phyloP scores from a whole-genome alignment of 2,797 vertebrate species.

The Heterohyrax brucei region DNA sequence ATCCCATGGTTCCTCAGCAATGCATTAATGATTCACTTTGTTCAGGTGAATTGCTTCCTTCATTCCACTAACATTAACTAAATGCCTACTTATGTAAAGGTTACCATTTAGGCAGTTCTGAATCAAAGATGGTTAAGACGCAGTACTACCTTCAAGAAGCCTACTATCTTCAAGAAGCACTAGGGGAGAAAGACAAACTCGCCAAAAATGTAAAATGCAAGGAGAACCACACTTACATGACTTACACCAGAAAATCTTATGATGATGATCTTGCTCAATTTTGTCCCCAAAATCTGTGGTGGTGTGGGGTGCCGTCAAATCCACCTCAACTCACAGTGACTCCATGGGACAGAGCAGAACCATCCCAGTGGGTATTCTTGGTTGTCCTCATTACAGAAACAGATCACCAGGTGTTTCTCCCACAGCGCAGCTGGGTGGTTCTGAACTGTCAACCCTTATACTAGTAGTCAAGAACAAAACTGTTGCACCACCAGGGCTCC shows the following conservation, averaged over 20 bases:
- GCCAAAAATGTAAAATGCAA: not conserved
- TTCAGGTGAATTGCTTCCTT: conserved; percentile 15
- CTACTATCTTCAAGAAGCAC: not conserved
- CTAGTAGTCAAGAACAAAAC: not conserved
- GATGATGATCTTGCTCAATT: not conserved
- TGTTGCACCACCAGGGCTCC: not conserved
- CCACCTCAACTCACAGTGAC: not conserved
- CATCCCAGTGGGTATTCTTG: not conserved
- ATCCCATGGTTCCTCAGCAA: conserved; percentile 53
- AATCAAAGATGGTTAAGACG: conserved; percentile 57
- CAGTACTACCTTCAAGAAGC: not conserved
- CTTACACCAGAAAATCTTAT: conserved; percentile 1
- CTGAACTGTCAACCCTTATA: not conserved
- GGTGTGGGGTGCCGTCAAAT: not conserved
- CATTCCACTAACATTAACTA: conserved; percentile 46
- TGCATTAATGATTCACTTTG: conserved; percentile 54
- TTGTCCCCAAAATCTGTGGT: conserved; percentile 51
- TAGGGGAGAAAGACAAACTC: not conserved
- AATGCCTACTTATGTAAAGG: not conserved
- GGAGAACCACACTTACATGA: not conserved
- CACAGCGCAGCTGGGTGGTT: not conserved
- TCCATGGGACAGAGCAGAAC: not conserved
- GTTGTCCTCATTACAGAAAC: not conserved
- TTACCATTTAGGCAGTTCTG: not conserved
- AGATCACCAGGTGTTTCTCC: not conserved